Evolutionary conservation across 1,140 invertebrate species (phyloP).

Genomic region (Psix sp.): DNA sequence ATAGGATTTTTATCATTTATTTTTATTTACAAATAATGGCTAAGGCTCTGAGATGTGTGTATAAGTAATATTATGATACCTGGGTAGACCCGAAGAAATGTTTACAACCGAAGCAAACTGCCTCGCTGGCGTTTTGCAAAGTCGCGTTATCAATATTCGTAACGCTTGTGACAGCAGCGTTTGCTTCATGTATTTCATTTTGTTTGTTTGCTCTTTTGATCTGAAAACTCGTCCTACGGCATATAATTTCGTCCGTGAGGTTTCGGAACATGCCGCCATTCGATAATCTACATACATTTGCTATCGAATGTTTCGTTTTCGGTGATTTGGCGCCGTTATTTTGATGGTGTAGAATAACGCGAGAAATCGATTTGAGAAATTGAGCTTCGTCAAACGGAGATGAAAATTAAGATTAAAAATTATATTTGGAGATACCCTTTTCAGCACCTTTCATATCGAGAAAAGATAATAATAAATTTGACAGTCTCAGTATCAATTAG

Average conservation of each 20-base stretch:
- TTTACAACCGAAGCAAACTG: constrained; percentile 15
- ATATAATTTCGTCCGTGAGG: constrained; percentile 67
- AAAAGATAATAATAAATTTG: too few species aligned
- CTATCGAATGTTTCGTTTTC: constrained; percentile 11
- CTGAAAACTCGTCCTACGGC: constrained; percentile 63
- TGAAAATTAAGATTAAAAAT: too few species aligned
- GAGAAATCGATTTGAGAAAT: too few species aligned
- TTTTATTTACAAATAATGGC: constrained; percentile 10
- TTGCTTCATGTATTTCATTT: constrained; percentile 1
- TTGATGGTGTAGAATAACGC: constrained; percentile 5
- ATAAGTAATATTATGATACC: constrained; percentile 13
- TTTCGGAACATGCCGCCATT: constrained; percentile 63
- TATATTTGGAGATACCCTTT: too few species aligned
- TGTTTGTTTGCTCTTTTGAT: constrained; percentile 33
- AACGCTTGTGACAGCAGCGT: constrained; percentile 30
- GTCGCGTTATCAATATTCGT: constrained; percentile 68
- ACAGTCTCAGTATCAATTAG: too few species aligned
- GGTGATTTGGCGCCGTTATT: constrained; percentile 22
- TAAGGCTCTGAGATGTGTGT: background rate
- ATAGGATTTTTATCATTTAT: constrained; percentile 4
- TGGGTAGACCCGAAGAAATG: constrained; percentile 5
- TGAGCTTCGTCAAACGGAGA: too few species aligned
- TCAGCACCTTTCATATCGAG: too few species aligned
- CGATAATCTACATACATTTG: constrained; percentile 68
- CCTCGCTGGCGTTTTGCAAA: constrained; percentile 14